Base-by-base conservation (phyloP, 2,113 vertebrate species). In the Junco hyemalis region DNA sequence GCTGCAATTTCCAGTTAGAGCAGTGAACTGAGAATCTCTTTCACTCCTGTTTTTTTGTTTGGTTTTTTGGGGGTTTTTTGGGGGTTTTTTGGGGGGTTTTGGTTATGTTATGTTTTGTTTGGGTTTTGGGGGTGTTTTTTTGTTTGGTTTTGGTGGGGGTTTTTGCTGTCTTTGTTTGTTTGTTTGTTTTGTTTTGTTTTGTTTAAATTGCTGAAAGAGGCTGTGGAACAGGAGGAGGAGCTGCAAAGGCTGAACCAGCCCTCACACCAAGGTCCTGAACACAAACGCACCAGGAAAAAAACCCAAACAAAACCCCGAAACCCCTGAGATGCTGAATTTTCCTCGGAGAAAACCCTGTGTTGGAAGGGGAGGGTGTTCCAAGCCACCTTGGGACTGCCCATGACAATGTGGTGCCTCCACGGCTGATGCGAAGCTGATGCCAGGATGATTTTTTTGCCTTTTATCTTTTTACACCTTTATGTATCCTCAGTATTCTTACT, bases 191-290 rank as follows among this genome's bases (percentile, higher is more conserved):
- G 12, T 33, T 40, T 40, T 40, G 12, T 5, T 40, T 40, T 5
- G 9, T 28, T 72, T 29, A 47, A 71, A 35, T 20, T 56, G 11
- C 15, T 86, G 64, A 29, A 51, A 63, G 29, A 71, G 22, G 23
- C 14, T 60, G 12, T 48, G 28, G 31, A 76, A 8, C 10, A 54
- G 33, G 18, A 42, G 21, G 10, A 12, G 14, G 13, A 76, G 4
- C 16, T 3, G 2, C 22, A 29, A 33, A 54, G 40, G 19, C 59
- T 77, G 54, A 60, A 31, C 31, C n/a, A 29, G 9, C 17, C 12
- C 14, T 47, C 19, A 17, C 6, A 33, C 44, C 44, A 33, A 1
- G 0, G 0, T 48, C 69, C 9, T 35, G 50, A 14, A 36, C 66
- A 53, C 6, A 4, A 29, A 7, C 21, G 26, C 38, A 60, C 40